Conservation (phyloP, 2,113 vertebrate genomes). For the Dermatemys mawii region DNA sequence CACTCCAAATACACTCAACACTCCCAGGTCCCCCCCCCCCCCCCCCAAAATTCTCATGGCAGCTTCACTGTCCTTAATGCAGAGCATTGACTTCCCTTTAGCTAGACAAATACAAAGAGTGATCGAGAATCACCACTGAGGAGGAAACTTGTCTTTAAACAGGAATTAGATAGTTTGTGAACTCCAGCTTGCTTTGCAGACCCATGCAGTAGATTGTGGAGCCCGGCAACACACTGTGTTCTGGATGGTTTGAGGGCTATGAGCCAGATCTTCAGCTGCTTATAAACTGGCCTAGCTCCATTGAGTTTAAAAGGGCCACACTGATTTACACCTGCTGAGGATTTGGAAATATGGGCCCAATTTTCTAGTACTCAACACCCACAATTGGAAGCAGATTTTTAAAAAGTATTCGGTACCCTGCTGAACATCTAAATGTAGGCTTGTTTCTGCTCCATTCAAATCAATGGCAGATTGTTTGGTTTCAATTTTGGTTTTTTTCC, state of each 20-base stretch:
- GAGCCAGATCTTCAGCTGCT: neutral
- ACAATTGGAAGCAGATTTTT: neutral
- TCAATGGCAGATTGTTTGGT: neutral
- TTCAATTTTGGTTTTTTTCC: neutral
- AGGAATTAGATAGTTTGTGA: conserved; percentile 64
- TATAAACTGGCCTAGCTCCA: neutral
- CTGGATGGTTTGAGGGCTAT: neutral
- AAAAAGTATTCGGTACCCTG: neutral
- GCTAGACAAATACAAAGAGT: conserved; percentile 58
- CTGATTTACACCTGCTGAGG: neutral
- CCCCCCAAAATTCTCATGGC: conserved; percentile 22
- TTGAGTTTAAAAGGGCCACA: neutral
- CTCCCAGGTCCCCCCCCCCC: conserved; percentile 11
- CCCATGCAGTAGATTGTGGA: conserved; percentile 48
- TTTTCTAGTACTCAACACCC: neutral
- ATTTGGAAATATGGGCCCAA: neutral
- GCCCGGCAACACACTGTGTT: conserved; percentile 15
- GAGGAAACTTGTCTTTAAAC: conserved; percentile 34
- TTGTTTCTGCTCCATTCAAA: neutral
- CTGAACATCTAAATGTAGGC: neutral
- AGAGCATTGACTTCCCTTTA: conserved; percentile 54
- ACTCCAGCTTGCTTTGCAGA: conserved; percentile 58
- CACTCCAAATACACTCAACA: neutral
- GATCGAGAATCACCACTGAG: conserved; percentile 49
- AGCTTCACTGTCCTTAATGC: conserved; percentile 44